Base-by-base conservation (phyloP, 2,797 vertebrate species). In the Spea hammondii region DNA sequence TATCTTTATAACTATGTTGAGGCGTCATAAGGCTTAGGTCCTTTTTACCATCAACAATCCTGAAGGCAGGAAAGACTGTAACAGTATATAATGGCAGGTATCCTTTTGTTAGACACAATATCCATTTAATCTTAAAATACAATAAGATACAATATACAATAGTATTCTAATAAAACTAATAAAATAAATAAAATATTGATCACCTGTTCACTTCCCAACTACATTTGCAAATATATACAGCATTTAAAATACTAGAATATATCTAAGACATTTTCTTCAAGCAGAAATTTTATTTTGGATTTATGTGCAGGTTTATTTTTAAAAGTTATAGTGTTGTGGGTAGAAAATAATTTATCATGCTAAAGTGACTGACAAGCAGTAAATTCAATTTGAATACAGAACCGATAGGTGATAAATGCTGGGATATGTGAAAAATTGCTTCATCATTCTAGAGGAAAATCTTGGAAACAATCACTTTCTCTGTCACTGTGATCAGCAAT, bases 331-430 rank as follows among this genome's bases (percentile, higher is more conserved):
- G 74, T 68, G 8, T 53, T 59, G 32, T 57, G 44, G 12, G 57
- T 54, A 68, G 62, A 81, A 77, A 76, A 76, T 81, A 60, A 72
- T 76, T 73, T 81, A 77, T 81, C 64, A 77, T 72, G 54, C 70
- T 77, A 77, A 72, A 69, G 69, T 76, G 68, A 59, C 70, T 81
- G 79, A 77, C 79, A 81, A 77, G 69, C 79, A 81, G 79, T 77
- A 81, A 81, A 81, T 81, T 77, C 69, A 81, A 62, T 81, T 77
- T 77, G 70, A 81, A 81, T 81, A 72, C 55, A 81, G 77, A 81
- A 77, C 74, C 67, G 65, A 77, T 77, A 68, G 74, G 74, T 81
- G 70, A 81, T 77, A 77, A 81, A 81, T 77, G 62, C 70, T 67
- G 51, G 70, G 69, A 77, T 73, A 69, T 68, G 70, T 77, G 74